These are phyloP conservation scores for Caiman crocodilus DNA, from an alignment of 2,797 vertebrate species.

Conservation along the genomic window DNA sequence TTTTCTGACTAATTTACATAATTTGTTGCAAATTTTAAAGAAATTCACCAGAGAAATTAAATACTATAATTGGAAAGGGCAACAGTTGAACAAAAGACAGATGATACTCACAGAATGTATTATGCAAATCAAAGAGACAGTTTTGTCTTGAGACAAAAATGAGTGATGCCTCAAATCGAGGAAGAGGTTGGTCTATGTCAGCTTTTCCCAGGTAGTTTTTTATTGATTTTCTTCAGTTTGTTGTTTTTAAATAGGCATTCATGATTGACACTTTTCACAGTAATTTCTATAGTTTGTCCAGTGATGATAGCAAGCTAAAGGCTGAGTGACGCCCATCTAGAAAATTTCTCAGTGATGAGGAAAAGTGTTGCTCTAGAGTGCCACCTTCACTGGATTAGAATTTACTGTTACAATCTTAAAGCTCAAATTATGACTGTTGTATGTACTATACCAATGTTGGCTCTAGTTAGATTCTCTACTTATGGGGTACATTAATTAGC, in stretches of 20 bases:
- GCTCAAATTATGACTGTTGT: not conserved
- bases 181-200: not conserved
- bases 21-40: not conserved
- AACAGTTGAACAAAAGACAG: not conserved
- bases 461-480: not conserved
- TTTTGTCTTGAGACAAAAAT: not conserved
- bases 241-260: not conserved
- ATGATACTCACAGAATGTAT: not conserved
- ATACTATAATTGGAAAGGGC: not conserved
- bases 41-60: slow-evolving; percentile 32
- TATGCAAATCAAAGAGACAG: not conserved
- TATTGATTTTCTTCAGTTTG: not conserved
- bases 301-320: not conserved
- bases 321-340: not conserved
- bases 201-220: not conserved
- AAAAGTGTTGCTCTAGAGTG: not conserved
- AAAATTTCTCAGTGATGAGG: not conserved
- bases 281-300: not conserved
- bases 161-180: not conserved
- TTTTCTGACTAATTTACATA: slow-evolving; percentile 34
- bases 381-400: not conserved
- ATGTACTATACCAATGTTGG: not conserved
- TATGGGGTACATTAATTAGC: too few relatives aligned
- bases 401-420: not conserved
- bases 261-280: not conserved